Evolutionary conservation across 2,888 invertebrate genomes (phyloP).

Genomic region (Hypena proboscidalis): DNA sequence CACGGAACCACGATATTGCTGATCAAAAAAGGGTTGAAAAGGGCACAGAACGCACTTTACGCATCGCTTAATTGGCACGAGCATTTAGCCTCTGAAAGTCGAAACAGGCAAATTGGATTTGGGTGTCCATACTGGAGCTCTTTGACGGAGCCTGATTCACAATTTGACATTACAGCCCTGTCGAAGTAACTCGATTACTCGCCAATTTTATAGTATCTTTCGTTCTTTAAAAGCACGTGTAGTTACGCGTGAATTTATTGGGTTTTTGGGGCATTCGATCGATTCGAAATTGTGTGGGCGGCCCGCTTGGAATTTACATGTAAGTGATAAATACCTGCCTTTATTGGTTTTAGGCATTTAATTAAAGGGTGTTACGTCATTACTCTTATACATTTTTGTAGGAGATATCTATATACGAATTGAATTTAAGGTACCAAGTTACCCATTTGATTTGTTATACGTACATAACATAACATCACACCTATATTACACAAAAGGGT

Average conservation of each 20-base stretch:
- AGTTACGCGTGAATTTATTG: slow-evolving; percentile 28
- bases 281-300: slow-evolving; percentile 11
- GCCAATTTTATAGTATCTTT: slow-evolving; percentile 67
- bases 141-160: slow-evolving; percentile 75
- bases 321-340: slow-evolving; percentile 12
- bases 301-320: slow-evolving; percentile 11
- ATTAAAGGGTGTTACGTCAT: slow-evolving; percentile 7
- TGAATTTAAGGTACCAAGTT: too few species aligned
- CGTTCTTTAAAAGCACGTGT: slow-evolving; percentile 38
- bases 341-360: slow-evolving; percentile 13
- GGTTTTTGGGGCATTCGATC: slow-evolving; percentile 28
- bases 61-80: slow-evolving; percentile 79
- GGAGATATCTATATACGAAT: too few species aligned
- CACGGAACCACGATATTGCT: slow-evolving; percentile 49
- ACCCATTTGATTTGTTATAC: too few species aligned
- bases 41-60: slow-evolving; percentile 70
- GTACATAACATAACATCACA: too few species aligned
- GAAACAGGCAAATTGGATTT: slow-evolving; percentile 81
- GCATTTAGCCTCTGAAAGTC: slow-evolving; percentile 75
- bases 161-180: slow-evolving; percentile 70
- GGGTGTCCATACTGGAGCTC: slow-evolving; percentile 63
- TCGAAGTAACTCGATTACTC: slow-evolving; percentile 74
- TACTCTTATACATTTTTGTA: not conserved
- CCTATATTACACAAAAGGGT: too few species aligned
- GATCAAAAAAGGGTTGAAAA: slow-evolving; percentile 62